These are phyloP conservation scores for Myathropa florea DNA, from an alignment of 2,888 invertebrate genomes.

Conservation along the genomic window DNA sequence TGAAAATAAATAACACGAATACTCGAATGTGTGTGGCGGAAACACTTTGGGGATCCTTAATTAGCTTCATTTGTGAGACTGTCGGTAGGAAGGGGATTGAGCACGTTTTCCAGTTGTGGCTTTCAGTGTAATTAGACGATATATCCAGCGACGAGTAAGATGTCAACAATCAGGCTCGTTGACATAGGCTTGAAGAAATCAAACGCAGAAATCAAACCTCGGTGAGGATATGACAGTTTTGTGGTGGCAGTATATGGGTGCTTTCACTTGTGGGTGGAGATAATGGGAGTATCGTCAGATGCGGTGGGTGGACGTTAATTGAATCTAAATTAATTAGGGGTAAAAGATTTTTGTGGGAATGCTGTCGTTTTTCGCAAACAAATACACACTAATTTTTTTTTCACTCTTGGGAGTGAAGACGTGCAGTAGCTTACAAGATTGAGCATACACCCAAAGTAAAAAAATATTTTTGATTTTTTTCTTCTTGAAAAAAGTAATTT, in stretches of 20 bases:
- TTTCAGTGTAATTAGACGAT: constrained; percentile 43
- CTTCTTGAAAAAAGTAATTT: no score
- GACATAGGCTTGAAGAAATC: neutral
- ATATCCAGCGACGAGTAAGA: constrained; percentile 35
- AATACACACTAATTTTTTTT: no score
- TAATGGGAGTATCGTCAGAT: neutral
- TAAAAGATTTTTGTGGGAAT: neutral
- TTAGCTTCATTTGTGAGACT: constrained; percentile 41
- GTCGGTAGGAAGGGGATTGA: constrained; percentile 8
- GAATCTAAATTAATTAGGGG: neutral
- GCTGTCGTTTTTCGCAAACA: no score
- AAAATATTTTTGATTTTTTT: no score
- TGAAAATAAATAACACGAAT: neutral
- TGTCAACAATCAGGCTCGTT: constrained; percentile 35
- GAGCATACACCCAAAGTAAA: no score
- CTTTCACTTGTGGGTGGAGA: neutral
- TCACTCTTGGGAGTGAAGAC: no score
- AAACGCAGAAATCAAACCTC: neutral
- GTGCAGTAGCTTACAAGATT: no score
- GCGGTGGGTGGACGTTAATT: neutral
- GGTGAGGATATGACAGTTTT: neutral
- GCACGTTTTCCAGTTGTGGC: constrained; percentile 15
- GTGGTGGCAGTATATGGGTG: neutral
- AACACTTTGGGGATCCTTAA: constrained; percentile 45
- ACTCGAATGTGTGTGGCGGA: neutral